Conservation (phyloP, 2,888 invertebrate species). For the Caenorhabditis sp. region DNA sequence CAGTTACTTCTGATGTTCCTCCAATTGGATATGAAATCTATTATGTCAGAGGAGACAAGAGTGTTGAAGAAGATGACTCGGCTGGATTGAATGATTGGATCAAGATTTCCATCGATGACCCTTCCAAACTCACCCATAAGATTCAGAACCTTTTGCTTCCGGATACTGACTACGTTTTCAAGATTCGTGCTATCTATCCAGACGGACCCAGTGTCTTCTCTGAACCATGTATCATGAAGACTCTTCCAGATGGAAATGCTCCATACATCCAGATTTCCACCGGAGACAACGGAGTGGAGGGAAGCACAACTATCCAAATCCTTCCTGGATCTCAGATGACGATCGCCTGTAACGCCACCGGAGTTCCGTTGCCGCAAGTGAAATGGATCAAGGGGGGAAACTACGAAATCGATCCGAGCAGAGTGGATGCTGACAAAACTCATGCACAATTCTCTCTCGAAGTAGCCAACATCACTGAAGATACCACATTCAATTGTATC, state of each 20-base stretch:
- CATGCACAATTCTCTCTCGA: constrained; percentile 79
- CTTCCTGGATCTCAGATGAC: constrained; percentile 81
- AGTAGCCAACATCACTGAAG: constrained; percentile 81
- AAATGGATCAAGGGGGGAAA: constrained; percentile 82
- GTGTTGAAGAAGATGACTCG: constrained; percentile 81
- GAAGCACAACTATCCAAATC: constrained; percentile 78
- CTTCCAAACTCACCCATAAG: constrained; percentile 72
- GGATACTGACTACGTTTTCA: constrained; percentile 83
- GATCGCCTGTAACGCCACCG: constrained; percentile 82
- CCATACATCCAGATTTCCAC: constrained; percentile 81
- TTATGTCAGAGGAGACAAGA: constrained; percentile 81
- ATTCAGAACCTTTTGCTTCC: constrained; percentile 79
- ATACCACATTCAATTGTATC: constrained; percentile 81
- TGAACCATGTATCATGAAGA: constrained; percentile 83
- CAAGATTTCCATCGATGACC: constrained; percentile 77
- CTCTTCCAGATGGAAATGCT: constrained; percentile 82
- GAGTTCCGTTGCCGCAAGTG: constrained; percentile 80
- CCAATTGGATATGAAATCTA: constrained; percentile 81
- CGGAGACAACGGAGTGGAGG: constrained; percentile 80
- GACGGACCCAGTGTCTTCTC: constrained; percentile 83
- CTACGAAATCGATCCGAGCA: constrained; percentile 82
- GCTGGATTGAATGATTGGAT: constrained; percentile 76
- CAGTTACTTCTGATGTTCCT: constrained; percentile 74
- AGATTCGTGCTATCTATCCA: constrained; percentile 81
- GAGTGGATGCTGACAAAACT: constrained; percentile 75